Conservation (phyloP, 2,797 vertebrate genomes). For the Myripristis murdjan region DNA sequence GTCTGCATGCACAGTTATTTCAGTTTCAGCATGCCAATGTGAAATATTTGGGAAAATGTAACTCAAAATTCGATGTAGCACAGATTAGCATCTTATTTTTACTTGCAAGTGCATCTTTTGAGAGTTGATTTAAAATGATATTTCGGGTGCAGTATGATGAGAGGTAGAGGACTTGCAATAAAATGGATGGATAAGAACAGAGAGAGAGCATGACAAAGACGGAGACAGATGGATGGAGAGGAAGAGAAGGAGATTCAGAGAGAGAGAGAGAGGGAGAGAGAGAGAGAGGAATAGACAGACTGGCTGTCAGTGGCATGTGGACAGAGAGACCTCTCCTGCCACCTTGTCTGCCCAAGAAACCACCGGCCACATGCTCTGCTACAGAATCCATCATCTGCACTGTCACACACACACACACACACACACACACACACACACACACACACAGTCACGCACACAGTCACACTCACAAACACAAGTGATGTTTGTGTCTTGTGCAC, state of each 20-base stretch:
- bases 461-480: constrained; percentile 18
- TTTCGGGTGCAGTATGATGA: background rate
- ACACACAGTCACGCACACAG: constrained; percentile 2
- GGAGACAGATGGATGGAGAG: constrained; percentile 14
- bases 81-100: too few relatives aligned
- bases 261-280: constrained; percentile 34
- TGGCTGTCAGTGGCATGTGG: constrained; percentile 58
- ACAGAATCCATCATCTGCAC: constrained; percentile 69
- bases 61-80: too few relatives aligned
- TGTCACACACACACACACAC: constrained; percentile 22
- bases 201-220: constrained; percentile 17
- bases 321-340: constrained; percentile 66
- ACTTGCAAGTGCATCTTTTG: background rate
- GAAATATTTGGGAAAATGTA: background rate
- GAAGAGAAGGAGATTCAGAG: constrained; percentile 27
- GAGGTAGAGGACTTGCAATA: background rate
- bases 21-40: background rate
- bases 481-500: constrained; percentile 53
- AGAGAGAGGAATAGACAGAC: constrained; percentile 28
- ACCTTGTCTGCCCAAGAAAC: constrained; percentile 67
- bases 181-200: constrained; percentile 5
- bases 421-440: constrained; percentile 21
- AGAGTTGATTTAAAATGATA: background rate
- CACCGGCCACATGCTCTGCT: constrained; percentile 66
- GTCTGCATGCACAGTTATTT: background rate